Evolutionary conservation across 1,140 invertebrate genomes (phyloP), one percentile per base, ranked within the genome.

Genomic region (Andrena cerasifolii): DNA sequence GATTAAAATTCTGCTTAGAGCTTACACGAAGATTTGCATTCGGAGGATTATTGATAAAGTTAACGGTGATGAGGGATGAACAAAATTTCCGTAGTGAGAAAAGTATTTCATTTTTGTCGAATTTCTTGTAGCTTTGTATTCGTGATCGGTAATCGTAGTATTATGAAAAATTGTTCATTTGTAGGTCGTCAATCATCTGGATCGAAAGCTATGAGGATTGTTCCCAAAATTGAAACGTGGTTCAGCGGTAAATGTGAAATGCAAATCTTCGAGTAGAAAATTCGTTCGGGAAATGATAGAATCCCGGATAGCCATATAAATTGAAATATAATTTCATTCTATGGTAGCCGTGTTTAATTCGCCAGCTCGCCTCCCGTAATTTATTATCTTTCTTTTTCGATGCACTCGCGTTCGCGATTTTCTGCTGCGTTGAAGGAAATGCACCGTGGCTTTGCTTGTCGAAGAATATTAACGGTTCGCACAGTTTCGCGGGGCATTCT

Each of bases 211-310:
- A n/a, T 49, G 1, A n/a, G 18, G 3, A 45, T 58, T 58, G 49
- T 18, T n/a, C 24, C 16, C n/a, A n/a, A 24, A n/a, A 31, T 1
- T 40, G 53, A 70, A 70, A 45, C 31, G 43, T 58, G 45, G 58
- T 70, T 56, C 36, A 53, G 28, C 43, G 53, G 53, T 70, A 58
- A 70, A 70, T 58, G 51, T 62, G 43, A 72, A 72, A 62, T 72
- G 43, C 45, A 62, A 72, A 72, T 72, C 31, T 62, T 49, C 58
- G 5, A 14, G 56, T 40, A 58, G 31, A 72, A 72, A 62, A 62
- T 62, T 62, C 70, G 16, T 26, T 26, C 24, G n/a, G 58, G 10
- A 45, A 62, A 51, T 72, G 70, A 62, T 28, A 45, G 24, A 49
- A 72, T 51, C 28, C 68, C 40, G 21, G 67, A 12, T 14, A 26